These are phyloP conservation scores for Malurus cyaneus DNA, from an alignment of 2,113 vertebrate genomes.

Conservation along the genomic window DNA sequence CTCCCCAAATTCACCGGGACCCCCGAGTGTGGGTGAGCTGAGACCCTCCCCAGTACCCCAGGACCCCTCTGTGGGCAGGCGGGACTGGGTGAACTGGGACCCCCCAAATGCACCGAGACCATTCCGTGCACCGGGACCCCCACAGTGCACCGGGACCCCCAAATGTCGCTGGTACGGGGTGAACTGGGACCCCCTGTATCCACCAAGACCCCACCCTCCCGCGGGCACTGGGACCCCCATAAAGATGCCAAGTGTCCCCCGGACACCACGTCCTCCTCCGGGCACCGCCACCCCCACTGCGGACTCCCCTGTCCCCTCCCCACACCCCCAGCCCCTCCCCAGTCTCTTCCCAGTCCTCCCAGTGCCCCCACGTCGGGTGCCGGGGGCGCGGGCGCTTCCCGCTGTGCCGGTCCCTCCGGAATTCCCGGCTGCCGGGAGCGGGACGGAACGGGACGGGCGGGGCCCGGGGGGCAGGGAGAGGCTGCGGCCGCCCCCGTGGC, in stretches of 20 bases:
- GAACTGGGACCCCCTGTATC: neutral
- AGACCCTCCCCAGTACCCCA: neutral
- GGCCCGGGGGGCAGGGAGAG: neutral
- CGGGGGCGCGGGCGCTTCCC: neutral
- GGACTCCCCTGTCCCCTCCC: neutral
- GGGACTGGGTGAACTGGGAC: neutral
- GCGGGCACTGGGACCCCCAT: neutral
- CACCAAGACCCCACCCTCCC: too few relatives aligned
- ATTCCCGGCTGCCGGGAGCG: neutral
- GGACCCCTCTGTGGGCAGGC: neutral
- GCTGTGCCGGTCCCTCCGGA: neutral
- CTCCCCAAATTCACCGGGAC: neutral
- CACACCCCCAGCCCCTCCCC: neutral
- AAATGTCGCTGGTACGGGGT: neutral
- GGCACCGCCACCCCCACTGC: too few relatives aligned
- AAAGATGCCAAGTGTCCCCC: neutral
- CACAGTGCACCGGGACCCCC: neutral
- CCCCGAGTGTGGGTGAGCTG: neutral
- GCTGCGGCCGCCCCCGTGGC: neutral
- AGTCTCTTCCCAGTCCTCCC: neutral
- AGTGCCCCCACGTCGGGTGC: neutral
- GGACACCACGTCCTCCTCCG: too few relatives aligned
- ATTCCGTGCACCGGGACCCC: too few relatives aligned
- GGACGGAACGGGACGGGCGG: neutral
- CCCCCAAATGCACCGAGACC: too few relatives aligned